A percentile compares a stretch with the other conserved stretches of the same genome.
These are phyloP conservation scores for Rallus crepitans DNA, from an alignment of 2,797 vertebrate genomes.

Conservation along the genomic window DNA sequence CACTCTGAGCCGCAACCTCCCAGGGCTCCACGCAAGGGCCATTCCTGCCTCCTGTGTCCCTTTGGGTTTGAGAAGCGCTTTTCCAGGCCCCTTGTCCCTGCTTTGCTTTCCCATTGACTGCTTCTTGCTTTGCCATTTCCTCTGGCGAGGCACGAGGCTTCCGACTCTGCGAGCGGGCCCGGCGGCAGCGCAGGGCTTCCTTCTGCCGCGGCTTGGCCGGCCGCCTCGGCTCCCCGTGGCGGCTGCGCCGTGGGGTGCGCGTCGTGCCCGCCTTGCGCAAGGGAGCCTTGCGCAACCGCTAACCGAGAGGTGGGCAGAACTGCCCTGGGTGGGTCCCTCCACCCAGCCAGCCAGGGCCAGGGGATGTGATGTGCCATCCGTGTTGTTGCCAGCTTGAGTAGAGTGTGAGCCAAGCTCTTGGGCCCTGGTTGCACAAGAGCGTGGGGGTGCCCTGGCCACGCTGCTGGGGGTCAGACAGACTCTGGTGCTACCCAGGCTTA, in stretches of 20 bases:
- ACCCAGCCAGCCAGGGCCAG: rapidly evolving
- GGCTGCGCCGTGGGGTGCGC: background rate
- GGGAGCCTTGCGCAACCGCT: rapidly evolving
- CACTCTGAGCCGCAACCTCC: background rate
- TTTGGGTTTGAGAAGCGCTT: background rate
- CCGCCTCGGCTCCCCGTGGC: background rate
- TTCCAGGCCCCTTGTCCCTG: background rate
- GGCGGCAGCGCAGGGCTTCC: background rate
- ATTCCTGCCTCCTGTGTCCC: rapidly evolving
- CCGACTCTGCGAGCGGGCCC: rapidly evolving
- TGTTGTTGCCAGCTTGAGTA: rapidly evolving
- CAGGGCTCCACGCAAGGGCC: rapidly evolving
- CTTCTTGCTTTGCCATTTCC: background rate
- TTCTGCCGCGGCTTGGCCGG: background rate
- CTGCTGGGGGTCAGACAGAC: background rate
- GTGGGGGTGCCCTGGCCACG: rapidly evolving
- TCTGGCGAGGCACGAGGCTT: rapidly evolving
- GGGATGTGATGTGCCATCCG: background rate
- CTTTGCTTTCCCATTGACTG: background rate
- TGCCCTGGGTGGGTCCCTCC: background rate
- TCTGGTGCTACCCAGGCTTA: background rate
- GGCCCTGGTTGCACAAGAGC: background rate
- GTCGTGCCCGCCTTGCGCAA: background rate
- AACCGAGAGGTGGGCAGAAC: background rate
- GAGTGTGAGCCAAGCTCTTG: background rate